Conservation (phyloP, 2,888 invertebrate species). For the Apotomis capreana region DNA sequence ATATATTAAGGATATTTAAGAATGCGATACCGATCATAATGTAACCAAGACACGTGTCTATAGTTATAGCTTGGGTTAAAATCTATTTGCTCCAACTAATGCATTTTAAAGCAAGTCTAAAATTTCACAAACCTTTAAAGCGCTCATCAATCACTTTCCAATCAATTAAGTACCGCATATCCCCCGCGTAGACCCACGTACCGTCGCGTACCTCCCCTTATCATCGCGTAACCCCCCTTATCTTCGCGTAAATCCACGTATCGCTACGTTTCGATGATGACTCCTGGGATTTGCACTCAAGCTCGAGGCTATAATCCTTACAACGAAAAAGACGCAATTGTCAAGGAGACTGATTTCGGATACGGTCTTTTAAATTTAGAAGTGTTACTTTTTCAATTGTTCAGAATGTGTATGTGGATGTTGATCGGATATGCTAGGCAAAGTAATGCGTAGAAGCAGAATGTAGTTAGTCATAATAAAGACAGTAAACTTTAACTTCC, state of each 20-base stretch:
- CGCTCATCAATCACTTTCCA: conserved; percentile 62
- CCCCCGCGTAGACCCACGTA: conserved; percentile 19
- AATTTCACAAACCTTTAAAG: conserved; percentile 30
- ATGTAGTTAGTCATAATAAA: no score
- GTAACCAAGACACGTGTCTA: not conserved
- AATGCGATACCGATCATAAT: no score
- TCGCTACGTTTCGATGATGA: not conserved
- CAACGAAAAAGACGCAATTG: not conserved
- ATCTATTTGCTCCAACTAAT: conserved; percentile 22
- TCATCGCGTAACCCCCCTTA: not conserved
- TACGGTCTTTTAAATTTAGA: not conserved
- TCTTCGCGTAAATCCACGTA: not conserved
- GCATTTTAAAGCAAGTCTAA: conserved; percentile 19
- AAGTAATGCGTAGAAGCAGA: not conserved
- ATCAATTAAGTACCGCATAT: conserved; percentile 56
- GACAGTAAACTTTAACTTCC: no score
- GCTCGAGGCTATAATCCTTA: not conserved
- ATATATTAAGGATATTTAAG: no score
- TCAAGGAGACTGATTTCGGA: conserved; percentile 9
- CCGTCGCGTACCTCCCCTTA: not conserved
- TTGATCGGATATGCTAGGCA: not conserved
- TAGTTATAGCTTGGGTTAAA: not conserved
- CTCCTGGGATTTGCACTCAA: conserved; percentile 15
- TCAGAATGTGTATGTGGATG: not conserved
- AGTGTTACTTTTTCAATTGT: not conserved